phyloP scores from a whole-genome alignment of 2,888 invertebrate genomes.

The Linnaemya tessellans region DNA sequence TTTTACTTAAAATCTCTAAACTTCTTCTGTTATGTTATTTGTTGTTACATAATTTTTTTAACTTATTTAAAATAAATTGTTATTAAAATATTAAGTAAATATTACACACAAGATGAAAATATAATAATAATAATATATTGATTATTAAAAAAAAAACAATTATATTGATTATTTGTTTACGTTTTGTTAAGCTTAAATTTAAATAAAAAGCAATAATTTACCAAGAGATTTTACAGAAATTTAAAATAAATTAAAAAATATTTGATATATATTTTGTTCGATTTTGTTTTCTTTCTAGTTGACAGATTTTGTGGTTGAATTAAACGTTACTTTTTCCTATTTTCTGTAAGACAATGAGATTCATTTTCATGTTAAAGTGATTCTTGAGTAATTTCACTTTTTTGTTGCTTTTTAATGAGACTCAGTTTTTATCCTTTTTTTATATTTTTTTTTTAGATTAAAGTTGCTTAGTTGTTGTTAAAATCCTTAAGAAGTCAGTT shows the following conservation, averaged over 20 bases:
- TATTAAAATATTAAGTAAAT: conserved; percentile 73
- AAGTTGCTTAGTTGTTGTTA: conserved; percentile 7
- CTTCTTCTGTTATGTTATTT: conserved; percentile 17
- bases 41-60: conserved; percentile 28
- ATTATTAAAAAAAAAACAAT: conserved; percentile 47
- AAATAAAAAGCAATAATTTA: conserved; percentile 26
- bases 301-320: conserved; percentile 27
- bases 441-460: not conserved
- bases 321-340: not conserved
- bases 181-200: conserved; percentile 51
- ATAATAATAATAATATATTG: conserved; percentile 27
- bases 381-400: not conserved
- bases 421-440: conserved; percentile 30
- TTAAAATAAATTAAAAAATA: conserved; percentile 25
- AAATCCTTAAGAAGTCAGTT: conserved; percentile 24
- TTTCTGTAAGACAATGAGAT: conserved; percentile 59
- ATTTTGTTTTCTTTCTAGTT: conserved; percentile 12
- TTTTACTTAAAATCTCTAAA: conserved; percentile 37
- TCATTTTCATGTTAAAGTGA: conserved; percentile 35
- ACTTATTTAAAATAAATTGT: conserved; percentile 68
- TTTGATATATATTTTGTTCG: conserved; percentile 57
- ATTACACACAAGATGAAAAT: conserved; percentile 73
- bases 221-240: conserved; percentile 27
- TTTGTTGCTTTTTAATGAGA: conserved; percentile 56
- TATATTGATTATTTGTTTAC: conserved; percentile 40